Percentiles rank a stretch among this genome's conserved stretches.
These are phyloP conservation scores for Gallinago undulata DNA, from an alignment of 2,113 vertebrate genomes.

Conservation along the genomic window DNA sequence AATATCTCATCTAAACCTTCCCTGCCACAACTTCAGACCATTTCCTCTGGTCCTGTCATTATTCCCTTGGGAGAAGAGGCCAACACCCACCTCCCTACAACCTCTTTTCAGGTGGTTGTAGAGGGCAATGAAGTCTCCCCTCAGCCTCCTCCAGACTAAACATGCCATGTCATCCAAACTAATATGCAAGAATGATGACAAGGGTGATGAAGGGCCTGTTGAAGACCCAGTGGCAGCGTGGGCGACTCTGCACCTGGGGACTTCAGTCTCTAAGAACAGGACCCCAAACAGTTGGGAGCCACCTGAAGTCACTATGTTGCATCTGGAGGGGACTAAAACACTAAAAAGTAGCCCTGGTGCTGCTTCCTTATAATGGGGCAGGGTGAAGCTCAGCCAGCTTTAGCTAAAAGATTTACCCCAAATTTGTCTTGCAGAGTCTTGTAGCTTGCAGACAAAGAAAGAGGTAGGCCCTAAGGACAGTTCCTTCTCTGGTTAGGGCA, in stretches of 20 bases:
- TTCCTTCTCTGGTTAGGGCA: not conserved
- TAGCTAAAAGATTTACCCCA: not conserved
- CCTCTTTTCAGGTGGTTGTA: too few species aligned
- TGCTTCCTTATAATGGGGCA: not conserved
- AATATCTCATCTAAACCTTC: too few species aligned
- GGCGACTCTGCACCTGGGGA: not conserved
- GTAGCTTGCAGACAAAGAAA: not conserved
- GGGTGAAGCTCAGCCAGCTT: not conserved
- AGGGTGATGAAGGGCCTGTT: not conserved
- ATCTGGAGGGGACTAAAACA: not conserved
- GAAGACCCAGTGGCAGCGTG: not conserved
- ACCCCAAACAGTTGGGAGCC: not conserved
- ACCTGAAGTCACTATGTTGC: not conserved
- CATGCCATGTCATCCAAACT: too few species aligned
- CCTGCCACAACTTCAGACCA: too few species aligned
- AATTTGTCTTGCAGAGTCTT: not conserved
- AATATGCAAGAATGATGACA: too few species aligned
- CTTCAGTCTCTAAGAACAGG: not conserved
- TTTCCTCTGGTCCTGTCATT: too few species aligned
- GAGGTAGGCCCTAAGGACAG: not conserved
- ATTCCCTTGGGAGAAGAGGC: too few species aligned
- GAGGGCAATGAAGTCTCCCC: too few species aligned
- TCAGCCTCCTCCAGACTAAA: too few species aligned
- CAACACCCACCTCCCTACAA: too few species aligned
- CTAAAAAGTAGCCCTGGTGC: not conserved